phyloP scores from a whole-genome alignment of 2,113 vertebrate species.

The Poicephalus gulielmi region DNA sequence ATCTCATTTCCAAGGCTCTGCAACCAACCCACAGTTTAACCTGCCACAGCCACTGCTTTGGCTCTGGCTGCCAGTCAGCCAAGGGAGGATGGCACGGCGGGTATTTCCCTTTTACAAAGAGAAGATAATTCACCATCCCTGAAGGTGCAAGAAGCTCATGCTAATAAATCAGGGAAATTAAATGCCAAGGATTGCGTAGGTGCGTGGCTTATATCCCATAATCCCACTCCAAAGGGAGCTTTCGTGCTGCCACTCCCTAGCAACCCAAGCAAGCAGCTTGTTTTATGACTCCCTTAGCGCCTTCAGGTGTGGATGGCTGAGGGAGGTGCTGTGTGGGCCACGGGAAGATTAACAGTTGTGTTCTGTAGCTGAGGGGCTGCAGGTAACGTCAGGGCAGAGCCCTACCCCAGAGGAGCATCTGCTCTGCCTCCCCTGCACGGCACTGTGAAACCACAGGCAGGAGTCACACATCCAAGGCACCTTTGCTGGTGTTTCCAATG shows the following conservation, averaged over 20 bases:
- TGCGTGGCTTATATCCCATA: not conserved
- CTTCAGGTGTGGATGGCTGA: slow-evolving; percentile 7
- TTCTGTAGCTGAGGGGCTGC: not conserved
- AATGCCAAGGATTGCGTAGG: not conserved
- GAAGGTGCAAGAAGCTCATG: slow-evolving; percentile 50
- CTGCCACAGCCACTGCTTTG: not conserved
- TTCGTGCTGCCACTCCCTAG: slow-evolving; percentile 6
- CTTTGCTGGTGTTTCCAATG: not conserved
- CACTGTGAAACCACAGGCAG: not conserved
- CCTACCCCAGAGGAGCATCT: not conserved
- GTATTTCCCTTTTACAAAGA: not conserved
- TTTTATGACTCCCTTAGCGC: not conserved
- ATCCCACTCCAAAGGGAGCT: not conserved
- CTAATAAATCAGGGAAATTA: slow-evolving; percentile 62
- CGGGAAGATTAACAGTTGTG: not conserved
- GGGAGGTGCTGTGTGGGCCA: not conserved
- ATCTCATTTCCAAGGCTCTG: not conserved
- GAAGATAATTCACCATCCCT: not conserved
- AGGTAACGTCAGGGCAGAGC: not conserved
- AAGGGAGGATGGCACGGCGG: not conserved
- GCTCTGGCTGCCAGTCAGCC: not conserved
- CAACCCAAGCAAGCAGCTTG: not conserved
- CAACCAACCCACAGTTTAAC: not conserved
- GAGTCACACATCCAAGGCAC: not conserved
- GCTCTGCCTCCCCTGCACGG: not conserved